A percentile compares a stretch with the other conserved stretches of the same genome.
These are phyloP conservation scores for Cuniculus paca DNA, from an alignment of 2,797 vertebrate species.

Conservation along the genomic window DNA sequence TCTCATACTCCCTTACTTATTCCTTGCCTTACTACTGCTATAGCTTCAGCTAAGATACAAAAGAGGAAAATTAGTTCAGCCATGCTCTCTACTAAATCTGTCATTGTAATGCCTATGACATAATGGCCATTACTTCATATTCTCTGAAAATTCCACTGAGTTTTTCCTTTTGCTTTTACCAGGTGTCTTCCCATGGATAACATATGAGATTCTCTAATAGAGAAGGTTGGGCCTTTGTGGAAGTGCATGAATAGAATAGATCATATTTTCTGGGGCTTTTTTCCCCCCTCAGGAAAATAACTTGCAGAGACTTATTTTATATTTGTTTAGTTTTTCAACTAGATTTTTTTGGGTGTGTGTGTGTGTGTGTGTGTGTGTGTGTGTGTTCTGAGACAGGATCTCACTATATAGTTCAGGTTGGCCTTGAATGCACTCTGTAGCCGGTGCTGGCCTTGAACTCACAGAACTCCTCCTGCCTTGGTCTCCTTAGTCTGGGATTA, in stretches of 20 bases:
- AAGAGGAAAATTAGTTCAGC: neutral
- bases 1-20: neutral
- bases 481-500: neutral
- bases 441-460: neutral
- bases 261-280: neutral
- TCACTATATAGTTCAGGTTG: neutral
- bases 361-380: neutral
- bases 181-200: neutral
- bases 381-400: neutral
- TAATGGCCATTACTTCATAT: neutral
- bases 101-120: neutral
- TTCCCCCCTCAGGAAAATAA: neutral
- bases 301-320: neutral
- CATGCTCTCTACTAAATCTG: neutral
- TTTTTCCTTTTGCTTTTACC: neutral
- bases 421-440: neutral
- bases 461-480: neutral
- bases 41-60: neutral
- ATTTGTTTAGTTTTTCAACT: neutral
- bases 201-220: neutral
- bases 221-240: neutral
- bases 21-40: neutral
- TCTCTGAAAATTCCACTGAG: neutral
- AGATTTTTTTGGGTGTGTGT: neutral
- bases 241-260: neutral